Conservation (phyloP, 2,888 invertebrate species). For the Conomelus anceps region DNA sequence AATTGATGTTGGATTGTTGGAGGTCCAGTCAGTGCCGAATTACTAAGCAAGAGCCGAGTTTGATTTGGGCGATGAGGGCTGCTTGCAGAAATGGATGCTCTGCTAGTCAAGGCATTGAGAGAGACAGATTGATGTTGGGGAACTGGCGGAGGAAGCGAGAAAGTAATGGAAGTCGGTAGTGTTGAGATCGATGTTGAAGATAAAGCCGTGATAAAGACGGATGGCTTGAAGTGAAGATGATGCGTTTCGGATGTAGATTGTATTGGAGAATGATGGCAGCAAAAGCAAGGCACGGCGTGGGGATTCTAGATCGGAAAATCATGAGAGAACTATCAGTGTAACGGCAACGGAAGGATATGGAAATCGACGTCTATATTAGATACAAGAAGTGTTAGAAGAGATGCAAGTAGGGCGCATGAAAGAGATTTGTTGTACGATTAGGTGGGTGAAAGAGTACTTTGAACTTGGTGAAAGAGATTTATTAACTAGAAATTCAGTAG, state of each 20-base stretch:
- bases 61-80: background rate
- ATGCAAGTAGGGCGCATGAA: background rate
- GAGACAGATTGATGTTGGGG: background rate
- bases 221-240: background rate
- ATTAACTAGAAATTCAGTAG: background rate
- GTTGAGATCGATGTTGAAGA: background rate
- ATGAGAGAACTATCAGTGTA: background rate
- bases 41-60: background rate
- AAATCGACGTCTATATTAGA: background rate
- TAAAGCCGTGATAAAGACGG: background rate
- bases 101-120: background rate
- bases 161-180: background rate
- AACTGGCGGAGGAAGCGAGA: background rate
- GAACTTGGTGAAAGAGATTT: background rate
- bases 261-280: background rate
- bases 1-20: background rate
- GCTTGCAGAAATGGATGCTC: background rate
- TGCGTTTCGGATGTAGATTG: background rate
- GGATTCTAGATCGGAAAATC: background rate
- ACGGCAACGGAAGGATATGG: background rate
- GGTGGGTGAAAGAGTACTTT: background rate
- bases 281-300: background rate
- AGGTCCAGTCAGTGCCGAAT: background rate
- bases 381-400: no score
- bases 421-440: background rate